These are phyloP conservation scores for Prunella fulvescens DNA, from an alignment of 2,113 vertebrate genomes.

Conservation along the genomic window DNA sequence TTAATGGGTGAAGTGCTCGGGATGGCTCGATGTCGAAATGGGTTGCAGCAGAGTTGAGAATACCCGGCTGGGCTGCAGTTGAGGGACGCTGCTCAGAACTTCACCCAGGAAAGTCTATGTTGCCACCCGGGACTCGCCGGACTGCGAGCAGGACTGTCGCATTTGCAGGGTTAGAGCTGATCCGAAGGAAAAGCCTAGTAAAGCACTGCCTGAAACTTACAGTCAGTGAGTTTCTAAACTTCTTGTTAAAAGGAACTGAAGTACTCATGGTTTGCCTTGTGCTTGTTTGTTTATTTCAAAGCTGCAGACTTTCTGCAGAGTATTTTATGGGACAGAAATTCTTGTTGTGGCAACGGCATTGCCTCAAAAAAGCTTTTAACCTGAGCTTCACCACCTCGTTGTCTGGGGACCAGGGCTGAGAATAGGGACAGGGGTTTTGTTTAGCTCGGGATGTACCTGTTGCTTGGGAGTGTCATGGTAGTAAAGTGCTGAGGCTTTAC, in stretches of 20 bases:
- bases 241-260: background rate
- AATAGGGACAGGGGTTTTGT: accelerated
- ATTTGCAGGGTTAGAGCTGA: background rate
- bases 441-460: background rate
- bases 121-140: accelerated
- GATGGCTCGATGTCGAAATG: background rate
- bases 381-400: accelerated
- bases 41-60: background rate
- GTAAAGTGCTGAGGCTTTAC: background rate
- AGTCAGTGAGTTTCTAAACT: background rate
- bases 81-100: background rate
- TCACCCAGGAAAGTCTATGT: accelerated
- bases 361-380: background rate
- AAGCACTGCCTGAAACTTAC: accelerated
- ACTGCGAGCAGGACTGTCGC: accelerated
- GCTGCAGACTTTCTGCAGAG: background rate
- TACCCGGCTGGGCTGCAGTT: background rate
- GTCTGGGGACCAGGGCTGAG: background rate
- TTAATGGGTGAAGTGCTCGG: background rate
- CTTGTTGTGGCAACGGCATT: background rate
- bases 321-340: background rate
- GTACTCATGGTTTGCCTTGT: background rate
- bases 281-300: background rate
- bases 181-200: background rate
- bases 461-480: background rate